A percentile compares a stretch with the other conserved stretches of the same genome.
Conservation (phyloP, 1,140 invertebrate species). For the Microplitis mediator region DNA sequence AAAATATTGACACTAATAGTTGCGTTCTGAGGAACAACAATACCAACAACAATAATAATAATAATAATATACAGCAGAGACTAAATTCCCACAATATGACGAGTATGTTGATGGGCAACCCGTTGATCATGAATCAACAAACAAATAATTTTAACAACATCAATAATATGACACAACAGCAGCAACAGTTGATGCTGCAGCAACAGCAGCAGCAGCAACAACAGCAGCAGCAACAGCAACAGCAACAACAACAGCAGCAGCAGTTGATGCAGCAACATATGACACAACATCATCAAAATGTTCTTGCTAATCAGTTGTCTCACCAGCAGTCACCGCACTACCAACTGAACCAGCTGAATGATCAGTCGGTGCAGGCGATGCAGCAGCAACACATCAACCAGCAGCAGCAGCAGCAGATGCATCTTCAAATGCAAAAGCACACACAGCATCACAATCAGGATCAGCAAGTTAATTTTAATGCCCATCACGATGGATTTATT, state of each 20-base stretch:
- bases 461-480: slow-evolving; percentile 43
- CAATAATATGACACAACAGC: slow-evolving; percentile 46
- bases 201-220: slow-evolving; percentile 48
- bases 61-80: slow-evolving; percentile 46
- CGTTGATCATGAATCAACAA: slow-evolving; percentile 58
- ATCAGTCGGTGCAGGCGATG: slow-evolving; percentile 47
- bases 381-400: slow-evolving; percentile 43
- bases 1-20: slow-evolving; percentile 47
- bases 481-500: slow-evolving; percentile 51
- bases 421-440: slow-evolving; percentile 54
- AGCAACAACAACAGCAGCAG: no score
- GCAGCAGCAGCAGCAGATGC: slow-evolving; percentile 46
- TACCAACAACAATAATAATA: no score
- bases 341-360: slow-evolving; percentile 43
- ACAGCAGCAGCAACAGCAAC: slow-evolving; percentile 53
- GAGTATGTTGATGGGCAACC: slow-evolving; percentile 57
- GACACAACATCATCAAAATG: slow-evolving; percentile 45
- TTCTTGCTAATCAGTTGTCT: slow-evolving; percentile 34
- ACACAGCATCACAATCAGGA: slow-evolving; percentile 47
- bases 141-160: slow-evolving; percentile 43
- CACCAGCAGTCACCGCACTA: slow-evolving; percentile 37
- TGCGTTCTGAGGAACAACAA: slow-evolving; percentile 31
- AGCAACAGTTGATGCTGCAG: slow-evolving; percentile 41
- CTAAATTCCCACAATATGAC: slow-evolving; percentile 54
- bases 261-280: slow-evolving; percentile 46